A percentile compares a stretch with the other conserved stretches of the same genome.
These are phyloP conservation scores for Crotalus tigris DNA, from an alignment of 2,113 vertebrate species.

Conservation along the genomic window DNA sequence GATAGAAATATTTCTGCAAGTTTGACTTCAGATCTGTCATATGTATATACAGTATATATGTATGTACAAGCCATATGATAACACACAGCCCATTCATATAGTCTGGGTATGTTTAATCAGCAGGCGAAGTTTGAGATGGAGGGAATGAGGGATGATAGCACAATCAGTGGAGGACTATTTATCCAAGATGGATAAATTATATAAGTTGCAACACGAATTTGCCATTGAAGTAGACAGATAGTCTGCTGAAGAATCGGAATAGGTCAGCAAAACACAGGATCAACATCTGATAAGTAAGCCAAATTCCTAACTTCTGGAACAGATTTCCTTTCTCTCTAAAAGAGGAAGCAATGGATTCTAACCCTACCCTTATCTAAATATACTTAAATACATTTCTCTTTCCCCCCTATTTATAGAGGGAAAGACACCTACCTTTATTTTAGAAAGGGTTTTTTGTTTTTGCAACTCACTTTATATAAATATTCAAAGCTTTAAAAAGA, in stretches of 20 bases:
- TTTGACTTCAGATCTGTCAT: background rate
- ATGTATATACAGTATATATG: background rate
- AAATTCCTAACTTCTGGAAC: background rate
- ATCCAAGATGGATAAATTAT: background rate
- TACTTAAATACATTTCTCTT: background rate
- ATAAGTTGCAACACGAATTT: background rate
- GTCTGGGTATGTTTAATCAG: background rate
- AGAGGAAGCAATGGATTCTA: background rate
- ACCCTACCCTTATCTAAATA: background rate
- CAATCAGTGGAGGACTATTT: background rate
- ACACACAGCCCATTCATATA: background rate
- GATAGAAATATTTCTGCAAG: background rate
- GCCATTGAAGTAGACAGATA: background rate
- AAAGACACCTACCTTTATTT: background rate
- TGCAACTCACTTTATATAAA: background rate
- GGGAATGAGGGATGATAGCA: background rate
- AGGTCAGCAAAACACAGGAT: background rate
- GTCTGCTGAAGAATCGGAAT: background rate
- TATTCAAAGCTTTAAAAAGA: background rate
- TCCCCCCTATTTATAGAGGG: background rate
- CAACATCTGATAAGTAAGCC: background rate
- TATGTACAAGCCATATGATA: background rate
- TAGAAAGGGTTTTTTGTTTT: background rate
- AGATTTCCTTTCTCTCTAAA: background rate
- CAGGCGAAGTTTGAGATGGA: background rate